Percentiles rank a stretch among this genome's conserved stretches.
These are phyloP conservation scores for Epistrophe grossulariae DNA, from an alignment of 2,888 invertebrate species.

Conservation along the genomic window DNA sequence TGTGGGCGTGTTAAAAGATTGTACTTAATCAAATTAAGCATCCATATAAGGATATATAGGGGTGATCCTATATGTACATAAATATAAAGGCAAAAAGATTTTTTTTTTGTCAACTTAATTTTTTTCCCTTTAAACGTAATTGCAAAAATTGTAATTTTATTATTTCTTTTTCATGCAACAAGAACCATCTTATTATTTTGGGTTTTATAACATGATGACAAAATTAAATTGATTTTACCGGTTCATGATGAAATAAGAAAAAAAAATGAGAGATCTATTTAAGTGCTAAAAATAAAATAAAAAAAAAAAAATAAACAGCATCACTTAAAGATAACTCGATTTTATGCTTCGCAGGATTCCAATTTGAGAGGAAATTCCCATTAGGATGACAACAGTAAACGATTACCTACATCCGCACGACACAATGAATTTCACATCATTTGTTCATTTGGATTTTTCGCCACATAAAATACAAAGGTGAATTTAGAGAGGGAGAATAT, in stretches of 20 bases:
- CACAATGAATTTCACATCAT: constrained; percentile 68
- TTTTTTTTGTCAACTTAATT: too few species aligned
- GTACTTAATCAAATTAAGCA: background rate
- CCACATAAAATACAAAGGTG: constrained; percentile 69
- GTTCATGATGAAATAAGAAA: constrained; percentile 29
- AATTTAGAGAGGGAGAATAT: background rate
- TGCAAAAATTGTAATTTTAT: constrained; percentile 2
- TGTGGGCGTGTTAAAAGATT: background rate
- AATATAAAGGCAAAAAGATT: too few species aligned
- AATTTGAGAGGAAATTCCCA: constrained; percentile 74
- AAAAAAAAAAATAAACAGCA: constrained; percentile 29
- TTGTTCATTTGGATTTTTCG: constrained; percentile 71
- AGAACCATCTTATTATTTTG: constrained; percentile 15
- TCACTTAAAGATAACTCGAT: constrained; percentile 75
- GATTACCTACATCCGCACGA: constrained; percentile 63
- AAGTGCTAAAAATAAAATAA: constrained; percentile 18
- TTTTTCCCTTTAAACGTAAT: background rate
- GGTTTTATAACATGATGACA: background rate
- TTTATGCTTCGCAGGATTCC: constrained; percentile 73
- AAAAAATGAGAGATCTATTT: constrained; percentile 34
- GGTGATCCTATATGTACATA: too few species aligned
- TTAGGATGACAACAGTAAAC: constrained; percentile 72
- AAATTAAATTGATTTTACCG: constrained; percentile 30
- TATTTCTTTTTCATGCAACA: constrained; percentile 16
- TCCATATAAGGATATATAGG: too few species aligned